Evolutionary conservation across 2,797 vertebrate species (phyloP), one percentile per base, ranked within the genome.

Genomic region (Xenopus petersii): DNA sequence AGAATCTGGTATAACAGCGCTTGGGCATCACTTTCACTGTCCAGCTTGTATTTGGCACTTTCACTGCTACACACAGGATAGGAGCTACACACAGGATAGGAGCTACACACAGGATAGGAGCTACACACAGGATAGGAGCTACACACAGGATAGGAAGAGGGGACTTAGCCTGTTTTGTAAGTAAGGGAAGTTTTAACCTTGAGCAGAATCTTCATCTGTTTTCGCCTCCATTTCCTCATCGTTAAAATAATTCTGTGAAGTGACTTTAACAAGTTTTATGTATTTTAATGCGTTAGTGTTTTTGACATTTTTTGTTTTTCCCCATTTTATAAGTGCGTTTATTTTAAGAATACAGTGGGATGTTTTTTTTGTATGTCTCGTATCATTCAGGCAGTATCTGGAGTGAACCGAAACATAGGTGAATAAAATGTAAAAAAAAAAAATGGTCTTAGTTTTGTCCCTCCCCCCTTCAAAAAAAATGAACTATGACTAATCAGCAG

Each of bases 271-370:
- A 21, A 87, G 87, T 88, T 89, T 88, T 87, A 84, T 87, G 88
- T 89, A 88, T 89, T 89, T 88, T 90, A 89, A 91, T 83, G 87
- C 86, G 85, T 88, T 88, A 87, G 89, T 86, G 87, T 72, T 21
- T 89, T 72, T 74, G 54, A 59, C 49, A 60, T 26, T 7, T 15
- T 54, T 70, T 49, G 61, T n/a, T 65, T 56, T 13, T 51, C 84
- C 81, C 84, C 82, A 87, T 89, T 91, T 90, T 91, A 84, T 91
- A 90, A 90, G 87, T 89, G 81, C 85, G 85, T 87, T 91, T 91
- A 87, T 89, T 90, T 91, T 86, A 84, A 87, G 66, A 78, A 60
- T 47, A 21, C 81, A 75, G 75, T 85, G 87, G 85, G 86, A 85
- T 81, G 83, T 82, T 24, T 5, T 75, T 75, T 80, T 83, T 79